Base-by-base conservation (phyloP, 2,888 invertebrate species). In the Mythimna vitellina region DNA sequence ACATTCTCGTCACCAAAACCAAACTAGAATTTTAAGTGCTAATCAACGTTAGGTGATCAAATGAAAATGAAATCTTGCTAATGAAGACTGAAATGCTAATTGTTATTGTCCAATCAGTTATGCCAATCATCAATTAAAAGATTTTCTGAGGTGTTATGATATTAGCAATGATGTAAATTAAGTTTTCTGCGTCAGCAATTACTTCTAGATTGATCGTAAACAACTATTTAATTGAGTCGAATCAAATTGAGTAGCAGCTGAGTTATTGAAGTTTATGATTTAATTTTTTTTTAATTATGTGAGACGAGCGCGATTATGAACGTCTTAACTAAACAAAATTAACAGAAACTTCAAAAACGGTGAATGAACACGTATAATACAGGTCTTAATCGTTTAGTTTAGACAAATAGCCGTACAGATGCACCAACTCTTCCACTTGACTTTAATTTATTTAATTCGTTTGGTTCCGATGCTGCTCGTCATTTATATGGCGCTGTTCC, bases 401-500 rank as follows among this genome's bases (percentile, higher is more conserved):
- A 60, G 66, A 81, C 65, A 74, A 78, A 84, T 60, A 68, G 53
- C 70, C 35, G 32, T 65, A 57, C 64, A 73, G 60, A 82, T 83
- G 67, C 61, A 65, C 42, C 62, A 42, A 60, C 46, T 73, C 65
- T 73, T 68, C n/a, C 67, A 81, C 38, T 62, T 49, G 42, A 65
- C 64, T 75, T 76, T 76, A 70, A 86, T 84, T 73, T 78, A 82
- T 86, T 81, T 80, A 83, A 78, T 86, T 77, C 78, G 77, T 76
- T 84, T 56, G 61, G 75, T 74, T 79, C 54, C 60, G 65, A 69
- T 69, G 73, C 68, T 68, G 70, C 63, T 70, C 77, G 73, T 86
- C 83, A 83, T 86, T 84, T 86, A 83, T 82, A 84, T 78, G 83
- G 81, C 81, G 84, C 83, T 76, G 81, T 4, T 64, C 78, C 29